Base-by-base conservation (phyloP, 1,140 invertebrate species). In the Hermetia illucens region DNA sequence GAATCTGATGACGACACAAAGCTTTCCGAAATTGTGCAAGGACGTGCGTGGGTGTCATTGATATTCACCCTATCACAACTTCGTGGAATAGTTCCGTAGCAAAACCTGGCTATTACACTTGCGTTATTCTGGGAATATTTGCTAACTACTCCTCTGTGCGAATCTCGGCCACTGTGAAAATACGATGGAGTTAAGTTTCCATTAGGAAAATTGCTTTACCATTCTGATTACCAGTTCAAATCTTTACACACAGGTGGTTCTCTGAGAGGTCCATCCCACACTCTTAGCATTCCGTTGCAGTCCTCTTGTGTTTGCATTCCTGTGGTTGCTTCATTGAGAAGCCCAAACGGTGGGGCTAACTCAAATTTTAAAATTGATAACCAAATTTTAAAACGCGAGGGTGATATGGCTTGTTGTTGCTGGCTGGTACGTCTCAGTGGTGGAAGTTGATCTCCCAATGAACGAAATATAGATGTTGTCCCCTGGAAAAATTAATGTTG, bases 321-420 rank as follows among this genome's bases (percentile, higher is more conserved):
- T 21, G 65, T 67, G 13, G 66, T 66, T 22, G 60, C 71, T 46
- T 82, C 78, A 46, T 58, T 52, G 4, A 55, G 50, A 12, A 51
- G 44, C 0, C 55, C 57, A n/a, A 60, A 60, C 21, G 55, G 52
- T 5, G 53, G 58, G 39, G 56, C 52, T 37, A 60, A 41, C 61
- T 87, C 80, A 59, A 87, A 89, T 64, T 88, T 89, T 35, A 88
- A 66, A 34, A 90, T 77, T 2, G 85, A 86, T 41, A 90, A 68
- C 86, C 85, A 90, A 1, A 90, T 79, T 42, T 79, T 71, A 51
- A 82, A 87, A 40, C 81, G 67, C 1, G 75, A 71, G 0, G 72
- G 58, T 30, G 63, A 75, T 4, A 54, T 29, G 0, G 55, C 52
- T 5, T 50, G 51, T 38, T 58, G 53, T 27, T 55, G 51, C 3